A percentile compares a stretch with the other conserved stretches of the same genome.
These are phyloP conservation scores for Branchinecta sandiegonensis DNA, from an alignment of 2,888 invertebrate genomes.

Conservation along the genomic window DNA sequence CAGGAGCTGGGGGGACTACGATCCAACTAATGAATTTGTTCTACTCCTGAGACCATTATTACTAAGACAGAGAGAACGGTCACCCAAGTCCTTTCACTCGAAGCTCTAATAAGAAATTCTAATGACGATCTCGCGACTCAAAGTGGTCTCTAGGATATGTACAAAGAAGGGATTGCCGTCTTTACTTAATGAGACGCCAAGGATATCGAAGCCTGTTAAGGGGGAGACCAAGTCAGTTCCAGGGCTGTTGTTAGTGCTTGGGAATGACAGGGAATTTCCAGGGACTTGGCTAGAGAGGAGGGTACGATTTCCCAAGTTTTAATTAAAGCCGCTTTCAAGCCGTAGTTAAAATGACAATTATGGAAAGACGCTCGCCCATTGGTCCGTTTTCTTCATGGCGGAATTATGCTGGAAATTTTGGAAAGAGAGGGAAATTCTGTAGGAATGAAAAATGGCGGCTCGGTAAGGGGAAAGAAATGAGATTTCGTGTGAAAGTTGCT, in stretches of 20 bases:
- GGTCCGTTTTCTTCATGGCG: background rate
- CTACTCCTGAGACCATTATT: too few species aligned
- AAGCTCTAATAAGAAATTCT: background rate
- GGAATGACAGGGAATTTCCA: constrained; percentile 8
- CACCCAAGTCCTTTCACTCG: background rate
- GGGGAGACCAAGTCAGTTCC: background rate
- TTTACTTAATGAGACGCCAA: constrained; percentile 5
- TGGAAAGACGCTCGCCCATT: constrained; percentile 5
- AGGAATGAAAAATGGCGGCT: constrained; percentile 8
- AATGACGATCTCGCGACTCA: background rate
- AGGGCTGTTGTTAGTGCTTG: background rate
- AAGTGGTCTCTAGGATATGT: constrained; percentile 8
- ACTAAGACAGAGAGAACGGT: background rate
- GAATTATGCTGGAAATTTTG: constrained; percentile 13
- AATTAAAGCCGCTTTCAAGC: constrained; percentile 15
- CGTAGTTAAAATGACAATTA: constrained; percentile 15
- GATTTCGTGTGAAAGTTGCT: too few species aligned
- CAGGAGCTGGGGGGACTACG: too few species aligned
- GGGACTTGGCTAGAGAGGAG: background rate
- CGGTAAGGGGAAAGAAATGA: background rate
- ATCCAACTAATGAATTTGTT: too few species aligned
- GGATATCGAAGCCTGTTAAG: background rate
- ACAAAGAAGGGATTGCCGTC: background rate
- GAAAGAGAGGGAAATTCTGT: background rate
- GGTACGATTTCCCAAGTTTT: constrained; percentile 14